Evolutionary conservation across 1,140 invertebrate genomes (phyloP).

Genomic region (Dinoponera quadriceps): DNA sequence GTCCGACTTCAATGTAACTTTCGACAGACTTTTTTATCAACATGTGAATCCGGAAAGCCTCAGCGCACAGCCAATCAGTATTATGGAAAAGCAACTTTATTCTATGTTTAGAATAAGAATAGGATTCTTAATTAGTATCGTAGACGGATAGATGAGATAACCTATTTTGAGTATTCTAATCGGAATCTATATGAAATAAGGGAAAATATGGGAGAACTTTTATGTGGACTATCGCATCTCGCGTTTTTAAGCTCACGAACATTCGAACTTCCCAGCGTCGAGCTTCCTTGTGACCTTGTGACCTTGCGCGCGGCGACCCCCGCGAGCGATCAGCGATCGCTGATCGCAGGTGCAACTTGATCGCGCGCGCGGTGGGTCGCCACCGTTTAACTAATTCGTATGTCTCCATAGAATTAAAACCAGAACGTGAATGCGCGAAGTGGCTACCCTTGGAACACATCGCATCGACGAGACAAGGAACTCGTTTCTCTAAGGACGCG

Average conservation of each 20-base stretch:
- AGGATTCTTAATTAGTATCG: no score
- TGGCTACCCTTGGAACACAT: constrained; percentile 77
- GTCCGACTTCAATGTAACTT: no score
- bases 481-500: constrained; percentile 70
- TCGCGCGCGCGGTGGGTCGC: neutral
- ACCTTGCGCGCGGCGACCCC: constrained; percentile 37
- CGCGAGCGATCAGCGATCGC: constrained; percentile 33
- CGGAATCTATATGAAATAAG: no score
- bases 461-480: constrained; percentile 62
- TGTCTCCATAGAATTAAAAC: constrained; percentile 68
- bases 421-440: constrained; percentile 65
- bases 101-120: no score
- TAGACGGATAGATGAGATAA: no score
- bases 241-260: neutral
- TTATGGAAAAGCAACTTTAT: no score
- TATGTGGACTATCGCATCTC: neutral
- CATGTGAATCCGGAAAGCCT: no score
- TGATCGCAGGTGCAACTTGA: constrained; percentile 43
- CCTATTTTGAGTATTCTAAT: no score
- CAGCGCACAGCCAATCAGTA: no score
- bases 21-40: no score
- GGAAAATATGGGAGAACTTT: neutral
- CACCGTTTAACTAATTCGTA: constrained; percentile 45
- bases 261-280: neutral
- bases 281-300: constrained; percentile 61